Percentiles rank a stretch among this genome's conserved stretches.
Evolutionary conservation across 2,888 invertebrate genomes (phyloP).

Genomic region (Abscondita cerata): DNA sequence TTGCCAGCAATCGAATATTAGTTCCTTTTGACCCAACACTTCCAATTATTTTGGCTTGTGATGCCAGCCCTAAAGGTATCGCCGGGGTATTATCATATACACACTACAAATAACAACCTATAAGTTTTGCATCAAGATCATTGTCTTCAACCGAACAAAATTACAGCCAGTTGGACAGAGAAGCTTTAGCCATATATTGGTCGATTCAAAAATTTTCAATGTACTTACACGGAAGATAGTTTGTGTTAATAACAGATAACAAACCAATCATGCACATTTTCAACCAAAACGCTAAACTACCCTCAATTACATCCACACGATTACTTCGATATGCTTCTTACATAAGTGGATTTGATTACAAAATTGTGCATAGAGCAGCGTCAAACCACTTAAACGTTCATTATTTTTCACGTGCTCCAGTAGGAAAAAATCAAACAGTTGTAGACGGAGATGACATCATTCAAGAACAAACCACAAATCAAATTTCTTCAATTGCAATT

Average conservation of each 20-base stretch:
- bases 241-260: no score
- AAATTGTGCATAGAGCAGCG: neutral
- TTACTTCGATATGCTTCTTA: neutral
- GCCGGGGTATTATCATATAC: neutral
- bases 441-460: neutral
- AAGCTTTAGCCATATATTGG: no score
- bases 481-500: no score
- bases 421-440: no score
- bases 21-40: slow-evolving; percentile 12
- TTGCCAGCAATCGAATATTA: neutral
- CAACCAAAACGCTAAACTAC: slow-evolving; percentile 6
- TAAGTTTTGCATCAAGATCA: slow-evolving; percentile 43
- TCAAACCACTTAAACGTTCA: slow-evolving; percentile 10
- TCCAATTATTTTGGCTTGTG: slow-evolving; percentile 43
- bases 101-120: slow-evolving; percentile 44
- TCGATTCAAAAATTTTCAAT: no score
- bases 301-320: neutral
- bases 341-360: neutral
- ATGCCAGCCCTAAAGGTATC: neutral
- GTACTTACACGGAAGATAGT: slow-evolving; percentile 29
- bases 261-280: no score
- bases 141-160: slow-evolving; percentile 12
- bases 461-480: neutral
- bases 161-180: no score
- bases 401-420: slow-evolving; percentile 25